Base-by-base conservation (phyloP, 2,797 vertebrate species). In the Heteromormyrus szaboi region DNA sequence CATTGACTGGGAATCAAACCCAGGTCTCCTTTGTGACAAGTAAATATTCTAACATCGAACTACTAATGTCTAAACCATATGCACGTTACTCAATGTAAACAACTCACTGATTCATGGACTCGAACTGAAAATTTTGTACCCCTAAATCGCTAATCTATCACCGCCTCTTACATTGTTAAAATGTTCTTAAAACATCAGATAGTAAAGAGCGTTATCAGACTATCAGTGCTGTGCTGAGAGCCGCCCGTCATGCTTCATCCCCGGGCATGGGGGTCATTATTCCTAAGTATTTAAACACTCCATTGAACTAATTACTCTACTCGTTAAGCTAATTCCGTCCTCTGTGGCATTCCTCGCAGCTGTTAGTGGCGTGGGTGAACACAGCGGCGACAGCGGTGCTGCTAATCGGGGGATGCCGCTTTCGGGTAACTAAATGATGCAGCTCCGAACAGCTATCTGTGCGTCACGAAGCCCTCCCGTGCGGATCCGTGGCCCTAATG, bases 241-340 rank as follows among this genome's bases (percentile, higher is more conserved):
- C 12, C 17, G 37, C 33, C 72, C 72, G 0, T 6, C 6, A 19
- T 44, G 37, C 17, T 79, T 44, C 37, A 44, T 76, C 17, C 37
- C 17, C 72, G 5, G 37, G 72, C 5, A 3, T 44, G 72, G 72
- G 72, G 72, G 33, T 79, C 72, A 79, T 79, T 79, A 79, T 6
- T 41, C 17, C 72, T 79, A 79, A 79, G 72, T 44, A 44, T 79
- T 79, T 79, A 79, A 79, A 44, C 72, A 79, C 72, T 79, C 72
- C 72, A 79, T 79, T 44, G 62, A 72, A 50, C 22, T 44, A 88
- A 68, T 68, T 65, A 85, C 46, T 85, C 83, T 44, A 22, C 87
- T 76, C 46, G 72, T 79, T 76, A 53, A 79, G 22, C 83, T 53
- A 50, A 85, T 53, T 85, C 50, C 5, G 11, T 46, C n/a, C 25